These are phyloP conservation scores for Xyliphius kryptos DNA, from an alignment of 2,113 vertebrate genomes.

Conservation along the genomic window DNA sequence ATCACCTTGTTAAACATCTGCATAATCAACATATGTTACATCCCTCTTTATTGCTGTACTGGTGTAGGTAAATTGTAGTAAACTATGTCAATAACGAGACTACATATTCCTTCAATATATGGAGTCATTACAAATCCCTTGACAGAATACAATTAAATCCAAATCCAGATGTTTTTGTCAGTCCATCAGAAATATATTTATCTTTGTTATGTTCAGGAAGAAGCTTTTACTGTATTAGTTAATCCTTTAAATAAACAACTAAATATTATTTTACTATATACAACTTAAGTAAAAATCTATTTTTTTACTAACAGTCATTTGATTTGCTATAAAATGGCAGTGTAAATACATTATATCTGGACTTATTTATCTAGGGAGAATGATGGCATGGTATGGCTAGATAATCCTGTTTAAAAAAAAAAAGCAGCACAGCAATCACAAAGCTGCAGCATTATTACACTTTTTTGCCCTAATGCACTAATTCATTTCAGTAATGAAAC, in stretches of 20 bases:
- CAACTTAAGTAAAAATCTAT: neutral
- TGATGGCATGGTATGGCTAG: neutral
- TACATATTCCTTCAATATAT: neutral
- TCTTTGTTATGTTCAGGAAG: neutral
- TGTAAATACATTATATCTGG: slow-evolving; percentile 4
- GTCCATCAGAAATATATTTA: neutral
- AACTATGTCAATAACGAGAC: neutral
- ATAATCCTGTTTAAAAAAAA: neutral
- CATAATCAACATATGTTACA: no score
- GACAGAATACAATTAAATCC: neutral
- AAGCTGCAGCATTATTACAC: slow-evolving; percentile 13
- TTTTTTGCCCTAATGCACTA: slow-evolving; percentile 9
- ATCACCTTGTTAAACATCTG: neutral
- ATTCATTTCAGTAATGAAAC: slow-evolving; percentile 22
- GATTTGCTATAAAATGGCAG: slow-evolving; percentile 1
- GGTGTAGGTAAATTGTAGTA: neutral
- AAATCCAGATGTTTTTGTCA: neutral
- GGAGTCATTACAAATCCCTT: neutral
- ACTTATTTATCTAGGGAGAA: neutral
- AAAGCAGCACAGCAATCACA: neutral
- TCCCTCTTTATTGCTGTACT: no score
- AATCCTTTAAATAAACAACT: no score
- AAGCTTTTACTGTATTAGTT: neutral
- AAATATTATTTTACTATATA: no score
- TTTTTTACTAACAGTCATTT: neutral